Evolutionary conservation across 2,797 vertebrate genomes (phyloP).

Genomic region (Garrulus glandarius): DNA sequence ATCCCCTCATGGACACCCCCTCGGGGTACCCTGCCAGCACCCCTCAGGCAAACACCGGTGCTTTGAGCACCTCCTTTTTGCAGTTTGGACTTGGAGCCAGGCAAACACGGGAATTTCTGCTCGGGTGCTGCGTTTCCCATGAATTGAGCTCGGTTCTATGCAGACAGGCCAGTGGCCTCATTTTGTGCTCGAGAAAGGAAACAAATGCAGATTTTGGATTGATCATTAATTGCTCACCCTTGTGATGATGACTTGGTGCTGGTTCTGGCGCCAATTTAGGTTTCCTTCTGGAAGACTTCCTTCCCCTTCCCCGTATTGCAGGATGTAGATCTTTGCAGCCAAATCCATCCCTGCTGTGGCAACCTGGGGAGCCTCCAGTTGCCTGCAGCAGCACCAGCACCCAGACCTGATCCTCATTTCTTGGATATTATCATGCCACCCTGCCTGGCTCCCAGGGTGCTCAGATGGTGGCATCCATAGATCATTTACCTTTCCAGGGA

Average conservation of each 20-base stretch:
- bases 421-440: neutral
- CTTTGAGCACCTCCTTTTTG: neutral
- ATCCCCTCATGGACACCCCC: fast-evolving
- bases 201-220: neutral
- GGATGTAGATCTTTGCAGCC: neutral
- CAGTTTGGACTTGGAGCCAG: neutral
- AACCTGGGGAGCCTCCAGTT: fast-evolving
- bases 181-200: neutral
- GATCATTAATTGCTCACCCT: neutral
- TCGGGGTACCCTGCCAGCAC: neutral
- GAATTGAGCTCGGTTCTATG: fast-evolving
- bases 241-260: fast-evolving
- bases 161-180: neutral
- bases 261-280: fast-evolving
- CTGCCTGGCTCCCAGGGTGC: neutral
- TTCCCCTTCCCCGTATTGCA: neutral
- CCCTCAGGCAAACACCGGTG: neutral
- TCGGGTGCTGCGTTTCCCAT: fast-evolving
- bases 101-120: neutral
- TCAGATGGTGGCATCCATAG: fast-evolving
- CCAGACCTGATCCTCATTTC: neutral
- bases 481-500: neutral
- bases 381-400: neutral
- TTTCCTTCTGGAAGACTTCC: neutral
- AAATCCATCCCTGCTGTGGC: neutral